phyloP scores from a whole-genome alignment of 1,140 invertebrate genomes.

The Ladona fulva region DNA sequence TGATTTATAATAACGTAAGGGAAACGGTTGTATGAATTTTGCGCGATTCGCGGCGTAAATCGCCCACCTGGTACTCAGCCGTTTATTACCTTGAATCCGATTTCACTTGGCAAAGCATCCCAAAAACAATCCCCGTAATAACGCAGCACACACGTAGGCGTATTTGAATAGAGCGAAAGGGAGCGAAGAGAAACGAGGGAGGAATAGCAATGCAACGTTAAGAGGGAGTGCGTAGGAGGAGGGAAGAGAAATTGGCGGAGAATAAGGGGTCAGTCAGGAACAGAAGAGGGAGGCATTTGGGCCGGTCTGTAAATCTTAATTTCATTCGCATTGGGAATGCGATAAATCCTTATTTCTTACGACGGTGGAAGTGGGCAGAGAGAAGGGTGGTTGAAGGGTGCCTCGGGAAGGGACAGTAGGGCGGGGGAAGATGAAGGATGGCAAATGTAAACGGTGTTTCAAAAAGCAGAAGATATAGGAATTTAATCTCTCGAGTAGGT shows the following conservation, averaged over 20 bases:
- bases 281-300: not conserved
- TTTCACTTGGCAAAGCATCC: no score
- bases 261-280: not conserved
- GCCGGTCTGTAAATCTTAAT: slow-evolving; percentile 5
- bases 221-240: not conserved
- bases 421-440: not conserved
- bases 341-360: not conserved
- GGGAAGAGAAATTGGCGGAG: not conserved
- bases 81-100: no score
- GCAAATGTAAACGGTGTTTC: not conserved
- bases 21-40: no score
- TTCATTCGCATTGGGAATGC: not conserved
- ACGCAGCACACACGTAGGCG: no score
- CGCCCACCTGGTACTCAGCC: no score
- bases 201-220: not conserved
- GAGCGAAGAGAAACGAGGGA: not conserved
- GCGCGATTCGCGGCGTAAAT: no score
- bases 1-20: no score
- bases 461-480: no score
- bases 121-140: no score
- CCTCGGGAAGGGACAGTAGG: not conserved
- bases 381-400: not conserved
- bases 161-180: no score
- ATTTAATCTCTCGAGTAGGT: no score
- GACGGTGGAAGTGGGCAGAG: not conserved